Percentiles rank a stretch among this genome's conserved stretches.
These are phyloP conservation scores for Equus quagga DNA, from an alignment of 2,113 vertebrate genomes.

Conservation along the genomic window DNA sequence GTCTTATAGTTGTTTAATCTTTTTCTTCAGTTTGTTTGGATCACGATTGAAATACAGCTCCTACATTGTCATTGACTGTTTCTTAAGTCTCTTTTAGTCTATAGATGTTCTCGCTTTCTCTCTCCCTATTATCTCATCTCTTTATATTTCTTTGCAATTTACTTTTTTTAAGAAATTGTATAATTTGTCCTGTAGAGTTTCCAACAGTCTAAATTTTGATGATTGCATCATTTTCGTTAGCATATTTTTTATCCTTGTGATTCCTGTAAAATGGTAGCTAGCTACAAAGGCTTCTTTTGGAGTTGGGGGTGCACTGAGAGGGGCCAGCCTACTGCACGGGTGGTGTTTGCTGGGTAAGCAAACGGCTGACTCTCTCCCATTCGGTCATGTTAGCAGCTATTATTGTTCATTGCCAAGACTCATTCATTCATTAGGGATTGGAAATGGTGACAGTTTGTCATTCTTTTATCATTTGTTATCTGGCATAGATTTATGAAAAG, in stretches of 20 bases:
- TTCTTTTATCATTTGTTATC: neutral
- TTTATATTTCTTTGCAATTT: neutral
- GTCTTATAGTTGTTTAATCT: neutral
- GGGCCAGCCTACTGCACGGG: neutral
- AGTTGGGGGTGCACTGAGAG: neutral
- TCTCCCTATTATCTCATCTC: neutral
- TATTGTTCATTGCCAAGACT: neutral
- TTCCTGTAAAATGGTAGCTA: neutral
- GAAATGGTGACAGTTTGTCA: neutral
- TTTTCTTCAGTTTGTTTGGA: neutral
- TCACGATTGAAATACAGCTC: neutral
- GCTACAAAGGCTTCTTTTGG: neutral
- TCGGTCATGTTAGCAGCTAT: neutral
- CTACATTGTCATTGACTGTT: neutral
- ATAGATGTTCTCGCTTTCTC: neutral
- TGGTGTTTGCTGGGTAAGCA: neutral
- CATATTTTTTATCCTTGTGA: neutral
- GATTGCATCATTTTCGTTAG: neutral
- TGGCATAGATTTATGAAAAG: conserved; percentile 3
- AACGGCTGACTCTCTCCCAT: neutral
- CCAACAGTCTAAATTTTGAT: neutral
- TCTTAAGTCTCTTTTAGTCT: neutral
- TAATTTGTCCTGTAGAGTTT: neutral
- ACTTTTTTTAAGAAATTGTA: neutral
- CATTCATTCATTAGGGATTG: neutral